Evolutionary conservation across 2,113 vertebrate genomes (phyloP).

Genomic region (Artemisiospiza belli): DNA sequence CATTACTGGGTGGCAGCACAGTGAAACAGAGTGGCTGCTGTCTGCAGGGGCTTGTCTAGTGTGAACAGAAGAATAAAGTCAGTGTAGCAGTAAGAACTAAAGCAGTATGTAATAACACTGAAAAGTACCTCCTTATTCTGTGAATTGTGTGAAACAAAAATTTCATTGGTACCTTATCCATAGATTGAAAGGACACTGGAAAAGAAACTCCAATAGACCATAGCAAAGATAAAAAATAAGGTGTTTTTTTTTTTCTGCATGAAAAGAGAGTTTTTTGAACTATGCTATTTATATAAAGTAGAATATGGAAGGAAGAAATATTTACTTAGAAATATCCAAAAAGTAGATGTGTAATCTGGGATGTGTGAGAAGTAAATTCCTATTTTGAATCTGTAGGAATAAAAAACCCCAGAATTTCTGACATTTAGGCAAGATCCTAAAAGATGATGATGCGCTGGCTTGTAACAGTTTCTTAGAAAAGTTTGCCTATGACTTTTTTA

Average conservation of each 20-base stretch:
- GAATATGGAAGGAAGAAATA: not conserved
- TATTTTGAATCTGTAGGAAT: not conserved
- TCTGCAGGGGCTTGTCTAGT: not conserved
- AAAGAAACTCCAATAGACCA: not conserved
- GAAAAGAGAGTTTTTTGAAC: not conserved
- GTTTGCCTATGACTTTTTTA: not conserved
- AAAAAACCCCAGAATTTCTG: accelerated
- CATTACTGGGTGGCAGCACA: not conserved
- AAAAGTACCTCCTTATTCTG: not conserved
- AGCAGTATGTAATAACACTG: not conserved
- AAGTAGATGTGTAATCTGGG: not conserved
- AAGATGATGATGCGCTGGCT: not conserved
- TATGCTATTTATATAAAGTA: not conserved
- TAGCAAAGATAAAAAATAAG: not conserved
- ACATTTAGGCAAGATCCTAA: not conserved
- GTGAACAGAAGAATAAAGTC: not conserved
- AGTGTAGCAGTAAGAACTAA: not conserved
- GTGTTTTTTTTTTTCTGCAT: not conserved
- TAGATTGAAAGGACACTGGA: not conserved
- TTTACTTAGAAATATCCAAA: not conserved
- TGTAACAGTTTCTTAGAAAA: not conserved
- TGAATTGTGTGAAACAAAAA: not conserved
- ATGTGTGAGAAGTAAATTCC: not conserved
- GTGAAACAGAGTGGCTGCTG: not conserved
- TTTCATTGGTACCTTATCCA: not conserved